Conservation (phyloP, 1,140 invertebrate genomes). For the Anthonomus grandis region DNA sequence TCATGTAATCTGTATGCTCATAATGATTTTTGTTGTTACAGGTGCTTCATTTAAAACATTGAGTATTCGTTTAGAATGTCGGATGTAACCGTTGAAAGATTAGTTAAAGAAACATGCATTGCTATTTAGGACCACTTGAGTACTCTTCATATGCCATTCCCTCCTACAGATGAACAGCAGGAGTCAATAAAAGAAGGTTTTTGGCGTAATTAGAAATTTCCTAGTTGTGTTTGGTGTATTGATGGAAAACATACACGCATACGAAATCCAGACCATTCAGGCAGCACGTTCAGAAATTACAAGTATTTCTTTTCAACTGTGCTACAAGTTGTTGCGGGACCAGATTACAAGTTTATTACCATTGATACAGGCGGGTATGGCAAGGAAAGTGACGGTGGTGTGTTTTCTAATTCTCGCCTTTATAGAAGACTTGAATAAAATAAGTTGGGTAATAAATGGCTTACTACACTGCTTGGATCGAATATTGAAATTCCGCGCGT, state of each 20-base stretch:
- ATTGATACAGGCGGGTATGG: constrained; percentile 51
- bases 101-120: constrained; percentile 40
- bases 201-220: constrained; percentile 41
- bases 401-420: constrained; percentile 28
- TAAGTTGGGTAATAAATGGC: neutral
- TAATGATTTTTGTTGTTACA: constrained; percentile 24
- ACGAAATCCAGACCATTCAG: constrained; percentile 39
- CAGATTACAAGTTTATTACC: constrained; percentile 48
- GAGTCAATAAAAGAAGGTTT: constrained; percentile 39
- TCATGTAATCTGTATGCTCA: constrained; percentile 11
- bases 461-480: neutral
- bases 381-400: constrained; percentile 44
- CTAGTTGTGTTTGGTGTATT: constrained; percentile 47
- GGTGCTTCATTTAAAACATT: constrained; percentile 39
- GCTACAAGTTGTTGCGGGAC: constrained; percentile 46
- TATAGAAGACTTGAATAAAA: constrained; percentile 9
- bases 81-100: constrained; percentile 31
- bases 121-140: constrained; percentile 40
- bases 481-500: constrained; percentile 19
- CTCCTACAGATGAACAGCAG: no score
- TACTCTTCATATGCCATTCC: constrained; percentile 31
- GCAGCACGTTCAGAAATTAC: constrained; percentile 50
- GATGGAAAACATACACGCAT: constrained; percentile 50
- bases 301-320: constrained; percentile 50
- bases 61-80: constrained; percentile 37